Base-by-base conservation (phyloP, 2,797 vertebrate species). In the Diplodus sargus region DNA sequence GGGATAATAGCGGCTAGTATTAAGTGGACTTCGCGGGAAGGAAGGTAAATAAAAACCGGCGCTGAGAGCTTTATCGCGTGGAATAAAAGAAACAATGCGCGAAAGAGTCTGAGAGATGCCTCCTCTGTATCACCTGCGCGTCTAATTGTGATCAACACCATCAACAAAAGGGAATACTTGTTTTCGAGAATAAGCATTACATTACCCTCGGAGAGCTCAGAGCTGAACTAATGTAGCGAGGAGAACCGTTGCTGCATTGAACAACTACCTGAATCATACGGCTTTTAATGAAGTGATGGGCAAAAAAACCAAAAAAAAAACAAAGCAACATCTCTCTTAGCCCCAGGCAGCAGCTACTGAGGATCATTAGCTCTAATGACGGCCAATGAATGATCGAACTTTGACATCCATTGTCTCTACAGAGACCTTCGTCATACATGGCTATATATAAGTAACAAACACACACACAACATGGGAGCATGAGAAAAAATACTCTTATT, bases 11-110 rank as follows among this genome's bases (percentile, higher is more conserved):
- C 25, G 9, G 45, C 58, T 76, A 25, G 66, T 66, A 78, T 82
- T 90, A 82, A 89, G 62, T 74, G 78, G 78, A 78, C 62, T 82
- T 88, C 83, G 85, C 78, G n/a, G 58, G 68, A 34, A 52, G 62
- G 48, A 39, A 48, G 16, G 70, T 74, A 78, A 82, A 86, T 79
- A 82, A 79, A 82, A 79, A 83, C 45, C 13, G 1, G 43, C 2
- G 5, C 66, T n/a, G 16, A 45, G 74, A 75, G 78, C 69, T 79
- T 86, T 76, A 81, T 66, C 45, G 18, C 51, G 11, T 9, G 1
- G 52, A 72, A 74, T 60, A 69, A 76, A 82, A 63, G 34, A 83
- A 79, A 69, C 28, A 48, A 17, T 22, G 57, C 58, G 48, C 64
- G 74, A 81, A 84, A 53, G 16, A 34, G 72, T 86, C 69, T 56